Evolutionary conservation across 2,113 vertebrate species (phyloP).

Genomic region (Camelus dromedarius): DNA sequence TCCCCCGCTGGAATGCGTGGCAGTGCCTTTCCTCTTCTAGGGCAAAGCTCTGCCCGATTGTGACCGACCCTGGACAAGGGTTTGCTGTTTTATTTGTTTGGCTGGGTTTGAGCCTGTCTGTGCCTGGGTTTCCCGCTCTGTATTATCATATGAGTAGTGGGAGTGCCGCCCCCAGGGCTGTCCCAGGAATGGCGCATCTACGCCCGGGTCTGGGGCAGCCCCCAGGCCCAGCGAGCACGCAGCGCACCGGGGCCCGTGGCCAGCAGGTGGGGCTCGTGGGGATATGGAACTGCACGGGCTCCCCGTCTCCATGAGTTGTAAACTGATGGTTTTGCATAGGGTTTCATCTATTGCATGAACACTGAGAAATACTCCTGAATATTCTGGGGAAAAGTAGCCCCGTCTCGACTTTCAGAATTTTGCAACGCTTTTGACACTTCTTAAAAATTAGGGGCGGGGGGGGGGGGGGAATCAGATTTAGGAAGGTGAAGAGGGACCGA

Average conservation of each 20-base stretch:
- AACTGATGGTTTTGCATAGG: neutral
- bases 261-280: rapidly evolving
- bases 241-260: rapidly evolving
- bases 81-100: neutral
- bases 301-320: neutral
- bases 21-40: neutral
- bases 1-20: rapidly evolving
- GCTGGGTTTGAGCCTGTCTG: too few relatives aligned
- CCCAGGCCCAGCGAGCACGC: rapidly evolving
- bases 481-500: too few relatives aligned
- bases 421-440: neutral
- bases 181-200: rapidly evolving
- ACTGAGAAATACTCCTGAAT: neutral
- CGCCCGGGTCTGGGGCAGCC: rapidly evolving
- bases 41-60: neutral
- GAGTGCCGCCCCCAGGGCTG: too few relatives aligned
- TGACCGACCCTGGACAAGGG: neutral
- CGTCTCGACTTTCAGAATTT: neutral
- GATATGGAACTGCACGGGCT: rapidly evolving
- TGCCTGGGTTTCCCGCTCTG: neutral
- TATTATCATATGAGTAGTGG: too few relatives aligned
- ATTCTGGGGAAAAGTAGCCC: neutral
- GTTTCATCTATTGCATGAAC: neutral
- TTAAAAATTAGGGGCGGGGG: neutral
- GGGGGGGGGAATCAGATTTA: too few relatives aligned